Evolutionary conservation across 2,113 vertebrate genomes (phyloP), one percentile per base, ranked within the genome.

Genomic region (Rhinolophus ferrumequinum): DNA sequence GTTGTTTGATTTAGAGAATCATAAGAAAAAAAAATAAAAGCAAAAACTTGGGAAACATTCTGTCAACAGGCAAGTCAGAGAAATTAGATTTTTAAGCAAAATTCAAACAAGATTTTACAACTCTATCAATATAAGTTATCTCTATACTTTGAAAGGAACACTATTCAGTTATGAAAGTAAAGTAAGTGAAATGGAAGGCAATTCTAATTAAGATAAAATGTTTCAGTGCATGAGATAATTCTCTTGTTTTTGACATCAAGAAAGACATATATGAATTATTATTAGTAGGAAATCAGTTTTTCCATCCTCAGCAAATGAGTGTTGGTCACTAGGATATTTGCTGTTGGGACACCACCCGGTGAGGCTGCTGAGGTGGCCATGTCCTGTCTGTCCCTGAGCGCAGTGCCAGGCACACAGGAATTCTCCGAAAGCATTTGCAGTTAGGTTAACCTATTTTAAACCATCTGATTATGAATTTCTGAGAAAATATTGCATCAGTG

Each of bases 141-240:
- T 84, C 50, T 67, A 0, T 81, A 28, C 70, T 94, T 94, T 96
- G 92, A 97, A 95, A 97, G 73, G 60, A 97, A 54, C 38, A 81
- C 76, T 84, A 60, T 93, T 90, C 54, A 70, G 95, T 80, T 97
- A 76, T 76, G 73, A 77, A 90, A 88, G 77, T 85, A 80, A 88
- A 96, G 90, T 75, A 90, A 95, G 95, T 56, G 66, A 93, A 93
- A 95, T 84, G 95, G 70, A 85, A 96, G 94, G 60, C 81, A 94
- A 89, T 94, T 94, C 89, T 94, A 95, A 95, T 96, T 94, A 96
- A 93, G 94, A 93, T 93, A 93, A 97, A 94, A 94, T 94, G 81
- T 93, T 95, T 96, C 97, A 76, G 58, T 75, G 76, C 81, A 54
- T 76, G 52, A 95, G 91, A 93, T 95, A 91, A 88, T 93, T 94